Conservation (phyloP, 92 coral and sea anemone genomes). For the Porites cylindrica region DNA sequence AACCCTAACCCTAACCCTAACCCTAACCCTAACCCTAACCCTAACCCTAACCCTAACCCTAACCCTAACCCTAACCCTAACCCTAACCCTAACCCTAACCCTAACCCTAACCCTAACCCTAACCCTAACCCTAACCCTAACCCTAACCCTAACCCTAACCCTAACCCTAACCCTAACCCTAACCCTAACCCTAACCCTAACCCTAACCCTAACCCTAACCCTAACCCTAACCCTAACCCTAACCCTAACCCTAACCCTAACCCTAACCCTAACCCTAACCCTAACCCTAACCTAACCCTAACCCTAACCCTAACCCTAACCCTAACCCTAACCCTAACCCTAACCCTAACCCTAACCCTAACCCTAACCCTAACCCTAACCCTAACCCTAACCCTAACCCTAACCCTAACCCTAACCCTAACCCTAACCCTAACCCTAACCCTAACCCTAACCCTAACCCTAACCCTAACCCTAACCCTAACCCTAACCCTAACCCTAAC, state of each 20-base stretch:
- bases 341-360: conserved; percentile 51
- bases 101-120: neutral
- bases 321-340: conserved; percentile 43
- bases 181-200: no score
- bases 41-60: conserved; percentile 59
- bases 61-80: conserved; percentile 53
- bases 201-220: conserved; percentile 32
- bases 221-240: conserved; percentile 55
- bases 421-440: conserved; percentile 25
- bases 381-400: conserved; percentile 55
- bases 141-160: conserved; percentile 41
- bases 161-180: conserved; percentile 59
- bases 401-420: conserved; percentile 22
- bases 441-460: conserved; percentile 42
- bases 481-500: conserved; percentile 41
- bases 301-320: conserved; percentile 59
- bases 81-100: conserved; percentile 59
- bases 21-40: conserved; percentile 26
- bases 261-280: conserved; percentile 58
- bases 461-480: conserved; percentile 23
- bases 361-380: conserved; percentile 22
- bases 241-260: conserved; percentile 40
- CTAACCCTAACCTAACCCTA: conserved; percentile 49
- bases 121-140: conserved; percentile 45
- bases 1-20: conserved; percentile 9